These are phyloP conservation scores for Euphydryas editha DNA, from an alignment of 2,888 invertebrate species.

Conservation along the genomic window DNA sequence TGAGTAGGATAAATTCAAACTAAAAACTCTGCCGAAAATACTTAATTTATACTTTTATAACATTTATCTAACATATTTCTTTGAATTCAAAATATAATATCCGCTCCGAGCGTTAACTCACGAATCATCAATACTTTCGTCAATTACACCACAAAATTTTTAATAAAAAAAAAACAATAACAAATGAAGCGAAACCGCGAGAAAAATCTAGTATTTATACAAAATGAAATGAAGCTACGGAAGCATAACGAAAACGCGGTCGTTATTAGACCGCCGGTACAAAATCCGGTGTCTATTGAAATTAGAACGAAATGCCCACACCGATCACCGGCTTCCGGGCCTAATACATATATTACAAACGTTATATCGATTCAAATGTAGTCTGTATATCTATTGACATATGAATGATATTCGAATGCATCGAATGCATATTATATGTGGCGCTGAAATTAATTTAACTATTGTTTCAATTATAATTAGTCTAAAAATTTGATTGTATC, in stretches of 20 bases:
- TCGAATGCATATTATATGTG: background rate
- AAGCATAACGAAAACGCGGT: slow-evolving; percentile 20
- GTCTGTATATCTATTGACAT: slow-evolving; percentile 9
- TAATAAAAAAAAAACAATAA: background rate
- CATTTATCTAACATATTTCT: too few relatives aligned
- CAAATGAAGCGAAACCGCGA: background rate
- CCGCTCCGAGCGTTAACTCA: too few relatives aligned
- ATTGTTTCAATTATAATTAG: background rate
- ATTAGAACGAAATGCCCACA: slow-evolving; percentile 42
- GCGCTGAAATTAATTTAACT: background rate
- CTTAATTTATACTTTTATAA: too few relatives aligned
- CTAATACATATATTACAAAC: slow-evolving; percentile 18
- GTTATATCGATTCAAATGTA: slow-evolving; percentile 3
- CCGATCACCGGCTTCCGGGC: slow-evolving; percentile 43
- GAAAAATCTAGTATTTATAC: background rate
- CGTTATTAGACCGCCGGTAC: slow-evolving; percentile 39
- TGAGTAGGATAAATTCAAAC: too few relatives aligned
- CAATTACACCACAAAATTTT: too few relatives aligned
- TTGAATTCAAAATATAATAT: too few relatives aligned
- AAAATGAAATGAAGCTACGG: slow-evolving; percentile 41
- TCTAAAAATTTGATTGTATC: background rate
- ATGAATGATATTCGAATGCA: slow-evolving; percentile 8
- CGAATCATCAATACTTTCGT: too few relatives aligned
- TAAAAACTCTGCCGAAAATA: too few relatives aligned
- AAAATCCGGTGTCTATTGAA: slow-evolving; percentile 45